Evolutionary conservation across 30 jellyfish, hydroid and myxozoan species (phyloP), one percentile per base, ranked within the genome.

Genomic region (Aurelia coerulea): DNA sequence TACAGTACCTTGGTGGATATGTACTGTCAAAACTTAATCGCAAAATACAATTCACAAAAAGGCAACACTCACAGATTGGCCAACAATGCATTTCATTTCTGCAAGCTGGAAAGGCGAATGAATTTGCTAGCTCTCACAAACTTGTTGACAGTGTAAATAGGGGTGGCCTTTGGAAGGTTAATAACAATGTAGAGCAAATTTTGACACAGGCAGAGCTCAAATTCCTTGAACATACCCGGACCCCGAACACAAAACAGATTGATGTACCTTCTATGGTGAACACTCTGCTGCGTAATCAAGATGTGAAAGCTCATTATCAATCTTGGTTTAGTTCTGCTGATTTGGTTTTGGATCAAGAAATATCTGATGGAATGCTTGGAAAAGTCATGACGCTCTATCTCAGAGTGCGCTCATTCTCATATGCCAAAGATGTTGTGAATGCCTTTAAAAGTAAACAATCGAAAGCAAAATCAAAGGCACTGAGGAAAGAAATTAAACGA

Each of bases 161-260:
- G 63, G 80, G 80, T 70, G 62, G 80, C 56, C 80, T 70, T 70
- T 70, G 80, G 80, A 70, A 70, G 32, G 80, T 70, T 32, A 70
- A 35, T 8, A n/a, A 17, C 80, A 70, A 70, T 35, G 80, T 35
- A 12, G 80, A 70, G 23, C 80, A 70, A 70, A 35, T 35, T 70
- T 70, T 70, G 80, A 35, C 80, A 70, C 63, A 32, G 80, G 62
- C 80, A 31, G 80, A 70, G 80, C 80, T 70, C 80, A 70, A 42
- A 31, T 70, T 70, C 65, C 62, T 70, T 70, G 65, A 70, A 23
- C 63, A 41, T 29, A 70, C 80, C 23, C 80, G 14, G 11, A 51
- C 60, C 35, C 32, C 32, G 16, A 60, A 60, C 70, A 60, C 70
- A 60, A 60, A 60, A 60, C 70, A 60, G 32, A 60, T 60, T 60